Base-by-base conservation (phyloP, 2,888 invertebrate species). In the Lycaena phlaeas region DNA sequence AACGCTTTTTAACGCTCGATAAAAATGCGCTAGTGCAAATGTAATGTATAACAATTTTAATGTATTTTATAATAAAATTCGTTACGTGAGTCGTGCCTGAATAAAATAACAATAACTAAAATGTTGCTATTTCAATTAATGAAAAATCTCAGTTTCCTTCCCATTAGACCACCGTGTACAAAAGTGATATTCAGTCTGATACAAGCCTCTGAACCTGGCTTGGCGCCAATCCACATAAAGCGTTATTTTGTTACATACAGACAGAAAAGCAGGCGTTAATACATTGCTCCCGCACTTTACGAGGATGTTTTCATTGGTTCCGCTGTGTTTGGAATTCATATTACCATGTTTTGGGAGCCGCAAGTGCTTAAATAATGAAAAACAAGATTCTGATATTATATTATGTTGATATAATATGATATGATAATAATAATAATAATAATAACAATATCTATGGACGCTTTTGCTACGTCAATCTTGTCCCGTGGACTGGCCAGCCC, bases 181-280 rank as follows among this genome's bases (percentile, higher is more conserved):
- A 48, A 51, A 56, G 52, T 54, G 52, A 52, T 49, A 54, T 53
- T 53, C 49, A 45, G 48, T 50, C 52, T 53, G 58, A 56, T 59
- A 61, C 59, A 60, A 57, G 54, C 50, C 55, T 51, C 51, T 48
- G 49, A 50, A 49, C 49, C 60, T 67, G 68, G 66, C 61, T 42
- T 45, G 15, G 41, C 30, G 67, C 67, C 67, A 68, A 66, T 65
- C 58, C 62, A 56, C 63, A 68, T 62, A 64, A 66, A 66, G 60
- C 56, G 66, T 56, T 63, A 66, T 64, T 64, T 63, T 59, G 63
- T 59, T 59, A 57, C 55, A 45, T 57, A 63, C 56, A 50, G 57
- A 60, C 60, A 60, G 56, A 59, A 59, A 52, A 50, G 51, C 51
- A 48, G 50, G 50, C 53, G 49, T 53, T 52, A 57, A 56, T 52